Conservation (phyloP, 2,888 invertebrate species). For the Rhopalosiphum nymphaeae region DNA sequence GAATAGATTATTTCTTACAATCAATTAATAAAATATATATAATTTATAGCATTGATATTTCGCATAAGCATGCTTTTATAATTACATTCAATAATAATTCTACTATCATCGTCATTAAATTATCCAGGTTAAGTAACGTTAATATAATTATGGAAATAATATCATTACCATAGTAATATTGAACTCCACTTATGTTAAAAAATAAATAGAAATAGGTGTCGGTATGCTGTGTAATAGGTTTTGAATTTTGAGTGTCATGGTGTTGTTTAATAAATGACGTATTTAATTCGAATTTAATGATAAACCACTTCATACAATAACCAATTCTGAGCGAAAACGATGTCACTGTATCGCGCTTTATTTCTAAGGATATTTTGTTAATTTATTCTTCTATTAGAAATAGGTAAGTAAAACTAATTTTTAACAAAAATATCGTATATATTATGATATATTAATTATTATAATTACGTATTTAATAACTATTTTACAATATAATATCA, state of each 20-base stretch:
- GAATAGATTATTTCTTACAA: not conserved
- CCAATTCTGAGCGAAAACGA: not conserved
- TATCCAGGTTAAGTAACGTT: not conserved
- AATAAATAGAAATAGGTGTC: not conserved
- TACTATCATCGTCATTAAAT: not conserved
- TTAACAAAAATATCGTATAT: no score
- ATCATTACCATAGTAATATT: not conserved
- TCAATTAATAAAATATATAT: not conserved
- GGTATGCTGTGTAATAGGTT: not conserved
- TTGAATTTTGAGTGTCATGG: not conserved
- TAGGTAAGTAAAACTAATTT: not conserved
- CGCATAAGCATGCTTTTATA: not conserved
- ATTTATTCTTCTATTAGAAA: not conserved
- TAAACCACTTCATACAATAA: not conserved
- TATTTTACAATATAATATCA: no score
- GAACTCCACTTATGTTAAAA: not conserved
- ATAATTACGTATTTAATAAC: no score
- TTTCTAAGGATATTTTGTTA: not conserved
- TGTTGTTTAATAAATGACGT: not conserved
- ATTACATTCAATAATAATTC: not conserved
- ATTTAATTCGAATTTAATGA: not conserved
- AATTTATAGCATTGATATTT: not conserved
- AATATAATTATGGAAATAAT: not conserved
- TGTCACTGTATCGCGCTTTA: not conserved
- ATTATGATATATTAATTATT: no score